Percentiles rank a stretch among this genome's conserved stretches.
These are phyloP conservation scores for Ovis aries DNA, from an alignment of 2,113 vertebrate species.

Conservation along the genomic window ARS-UI_Ramb_v3.0 NC_056054.1:262587001-262587500, in stretches of 20 bases:
- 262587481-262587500: neutral
- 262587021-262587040: fast-evolving
- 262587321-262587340: neutral
- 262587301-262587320: fast-evolving
- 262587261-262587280: neutral
- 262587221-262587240: neutral
- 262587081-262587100: neutral
- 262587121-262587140: neutral
- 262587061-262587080: fast-evolving
- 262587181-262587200: neutral
- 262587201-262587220: neutral
- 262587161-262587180: neutral
- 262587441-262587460: neutral
- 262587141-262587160: neutral
- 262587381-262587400: neutral
- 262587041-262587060: neutral
- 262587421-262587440: neutral
- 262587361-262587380: fast-evolving
- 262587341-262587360: neutral
- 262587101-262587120: neutral
- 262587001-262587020: neutral
- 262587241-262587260: neutral
- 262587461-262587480: neutral
- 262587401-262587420: neutral
- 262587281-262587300: neutral